Conservation (phyloP, 2,888 invertebrate genomes). For the Plagodis dolabraria region DNA sequence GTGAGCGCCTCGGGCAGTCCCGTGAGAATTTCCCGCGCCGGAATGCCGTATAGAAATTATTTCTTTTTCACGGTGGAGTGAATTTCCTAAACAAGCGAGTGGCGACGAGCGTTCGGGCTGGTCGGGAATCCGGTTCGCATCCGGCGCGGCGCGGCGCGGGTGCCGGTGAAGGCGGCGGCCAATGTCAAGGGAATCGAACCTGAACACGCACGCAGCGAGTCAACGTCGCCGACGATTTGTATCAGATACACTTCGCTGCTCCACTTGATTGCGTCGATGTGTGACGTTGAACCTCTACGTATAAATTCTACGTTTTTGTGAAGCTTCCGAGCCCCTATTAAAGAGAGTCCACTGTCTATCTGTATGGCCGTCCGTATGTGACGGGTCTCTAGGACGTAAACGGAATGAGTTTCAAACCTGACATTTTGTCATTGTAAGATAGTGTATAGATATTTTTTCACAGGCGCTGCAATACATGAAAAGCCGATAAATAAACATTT, state of each 20-base stretch:
- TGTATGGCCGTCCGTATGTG: too few relatives aligned
- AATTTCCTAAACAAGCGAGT: slow-evolving; percentile 37
- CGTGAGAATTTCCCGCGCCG: slow-evolving; percentile 33
- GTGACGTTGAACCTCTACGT: neutral
- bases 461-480: too few relatives aligned
- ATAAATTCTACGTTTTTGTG: too few relatives aligned
- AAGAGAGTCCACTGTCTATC: too few relatives aligned
- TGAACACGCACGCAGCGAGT: slow-evolving; percentile 13
- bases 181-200: slow-evolving; percentile 42
- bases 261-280: slow-evolving; percentile 5
- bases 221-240: neutral
- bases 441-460: too few relatives aligned
- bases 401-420: too few relatives aligned
- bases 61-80: slow-evolving; percentile 29
- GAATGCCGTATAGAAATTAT: slow-evolving; percentile 44
- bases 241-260: neutral
- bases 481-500: too few relatives aligned
- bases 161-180: slow-evolving; percentile 25
- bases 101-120: slow-evolving; percentile 18
- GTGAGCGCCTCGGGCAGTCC: slow-evolving; percentile 3
- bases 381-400: too few relatives aligned
- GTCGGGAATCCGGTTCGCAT: slow-evolving; percentile 44
- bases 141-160: slow-evolving; percentile 36
- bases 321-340: too few relatives aligned
- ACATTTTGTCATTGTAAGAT: too few relatives aligned